Base-by-base conservation (phyloP, 2,888 invertebrate species). In the Unio delphinus region DNA sequence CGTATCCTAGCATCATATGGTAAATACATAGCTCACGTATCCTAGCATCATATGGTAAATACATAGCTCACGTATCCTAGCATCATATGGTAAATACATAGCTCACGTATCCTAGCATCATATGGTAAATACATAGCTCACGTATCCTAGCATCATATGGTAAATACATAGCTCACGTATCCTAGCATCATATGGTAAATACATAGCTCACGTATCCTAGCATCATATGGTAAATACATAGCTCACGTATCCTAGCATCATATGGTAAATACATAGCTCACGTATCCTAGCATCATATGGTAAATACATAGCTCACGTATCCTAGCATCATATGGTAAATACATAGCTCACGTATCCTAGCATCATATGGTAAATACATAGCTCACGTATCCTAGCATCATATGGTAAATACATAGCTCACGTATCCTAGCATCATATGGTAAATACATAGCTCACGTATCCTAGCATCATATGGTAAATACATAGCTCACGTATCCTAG, bases 61-160 rank as follows among this genome's bases (percentile, higher is more conserved):
- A 17, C n/a, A 30, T 1, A 55, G 73, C 82, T 73, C 69, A 88
- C 88, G 74, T 80, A 85, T 30, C 87, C 87, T 23, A 23, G 75
- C 70, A 87, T 74, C 63, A 82, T 80, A 23, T 77, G 30, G 34
- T 34, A 34, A 34, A 34, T 34, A 34, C 8, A 30, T 4, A 55
- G 73, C 82, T 73, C 69, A 88, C 88, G 74, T 80, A 85, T 30
- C 87, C 88, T 55, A 87, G 76, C 70, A 87, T 74, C 63, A 82
- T 79, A 23, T 77, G 23, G 1, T 4, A 30, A 34, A 63, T 17
- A 17, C n/a, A 30, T 4, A 55, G 73, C 82, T 73, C 69, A 88
- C 88, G 74, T 80, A 85, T 30, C 87, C 88, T 55, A 87, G 76
- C 70, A 87, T 74, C 63, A 82, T 79, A 23, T 77, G n/a, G n/a